Percentiles rank a stretch among this genome's conserved stretches.
These are phyloP conservation scores for Pseudopodoces humilis DNA, from an alignment of 2,113 vertebrate species.

Conservation along the genomic window DNA sequence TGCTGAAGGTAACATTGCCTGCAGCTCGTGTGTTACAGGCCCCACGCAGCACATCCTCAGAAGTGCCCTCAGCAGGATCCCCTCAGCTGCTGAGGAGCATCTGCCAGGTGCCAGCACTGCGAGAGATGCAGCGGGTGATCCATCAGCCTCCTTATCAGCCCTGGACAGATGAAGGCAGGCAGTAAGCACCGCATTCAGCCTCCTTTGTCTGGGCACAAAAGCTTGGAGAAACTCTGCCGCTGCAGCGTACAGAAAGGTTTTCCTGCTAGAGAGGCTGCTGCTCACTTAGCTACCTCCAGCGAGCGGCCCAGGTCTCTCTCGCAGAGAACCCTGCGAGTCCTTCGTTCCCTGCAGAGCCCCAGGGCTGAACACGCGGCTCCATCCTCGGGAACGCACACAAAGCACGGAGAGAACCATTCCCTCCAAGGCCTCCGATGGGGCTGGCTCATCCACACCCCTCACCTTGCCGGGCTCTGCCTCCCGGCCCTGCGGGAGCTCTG, in stretches of 20 bases:
- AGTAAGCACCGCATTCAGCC: not conserved
- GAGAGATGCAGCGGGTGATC: not conserved
- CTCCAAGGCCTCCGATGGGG: accelerated
- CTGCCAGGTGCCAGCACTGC: not conserved
- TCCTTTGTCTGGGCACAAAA: not conserved
- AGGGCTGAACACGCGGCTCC: accelerated
- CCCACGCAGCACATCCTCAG: not conserved
- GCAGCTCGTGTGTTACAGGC: not conserved
- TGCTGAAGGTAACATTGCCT: not conserved
- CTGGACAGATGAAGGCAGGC: accelerated
- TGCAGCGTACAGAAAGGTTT: not conserved
- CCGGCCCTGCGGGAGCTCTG: not conserved
- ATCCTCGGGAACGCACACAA: not conserved
- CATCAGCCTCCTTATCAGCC: not conserved
- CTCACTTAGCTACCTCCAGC: not conserved
- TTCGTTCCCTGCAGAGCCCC: too few species aligned
- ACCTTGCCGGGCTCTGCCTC: not conserved
- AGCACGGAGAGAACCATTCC: not conserved
- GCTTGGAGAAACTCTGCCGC: not conserved
- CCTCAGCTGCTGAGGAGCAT: not conserved
- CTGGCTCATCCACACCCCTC: not conserved
- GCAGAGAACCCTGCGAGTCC: too few species aligned
- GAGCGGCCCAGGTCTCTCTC: not conserved
- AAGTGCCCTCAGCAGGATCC: not conserved
- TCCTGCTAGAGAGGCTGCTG: not conserved